Conservation (phyloP, 2,113 vertebrate species). For the Macquaria ambigua region DNA sequence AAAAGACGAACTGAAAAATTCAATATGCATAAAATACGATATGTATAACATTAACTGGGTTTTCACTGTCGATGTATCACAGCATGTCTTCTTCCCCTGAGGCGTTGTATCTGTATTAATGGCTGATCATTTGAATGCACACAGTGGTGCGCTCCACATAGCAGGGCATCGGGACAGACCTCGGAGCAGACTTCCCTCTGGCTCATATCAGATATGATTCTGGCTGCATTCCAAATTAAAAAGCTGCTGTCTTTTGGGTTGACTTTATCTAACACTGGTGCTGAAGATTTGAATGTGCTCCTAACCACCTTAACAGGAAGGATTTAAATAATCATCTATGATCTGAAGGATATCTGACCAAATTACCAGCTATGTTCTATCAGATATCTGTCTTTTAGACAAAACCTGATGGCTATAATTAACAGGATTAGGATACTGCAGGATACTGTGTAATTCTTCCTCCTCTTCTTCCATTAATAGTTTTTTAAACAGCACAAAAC, state of each 20-base stretch:
- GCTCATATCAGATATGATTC: conserved; percentile 50
- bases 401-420: background rate
- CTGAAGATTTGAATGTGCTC: conserved; percentile 25
- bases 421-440: background rate
- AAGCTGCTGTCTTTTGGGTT: conserved; percentile 24
- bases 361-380: conserved; percentile 14
- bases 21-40: background rate
- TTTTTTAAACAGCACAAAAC: conserved; percentile 47
- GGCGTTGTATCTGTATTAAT: conserved; percentile 49
- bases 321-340: conserved; percentile 7
- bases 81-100: conserved; percentile 32
- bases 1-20: background rate
- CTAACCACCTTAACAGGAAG: background rate
- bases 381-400: background rate
- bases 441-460: conserved; percentile 23
- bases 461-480: conserved; percentile 29
- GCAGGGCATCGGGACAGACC: conserved; percentile 53
- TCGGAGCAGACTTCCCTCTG: conserved; percentile 48
- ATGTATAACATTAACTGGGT: conserved; percentile 19
- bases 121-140: conserved; percentile 73
- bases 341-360: conserved; percentile 11
- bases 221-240: conserved; percentile 64
- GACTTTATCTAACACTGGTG: conserved; percentile 43
- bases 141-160: conserved; percentile 15
- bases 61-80: conserved; percentile 20